A percentile compares a stretch with the other conserved stretches of the same genome.
phyloP scores from a whole-genome alignment of 1,140 invertebrate genomes.

The Bicyclus anynana region DNA sequence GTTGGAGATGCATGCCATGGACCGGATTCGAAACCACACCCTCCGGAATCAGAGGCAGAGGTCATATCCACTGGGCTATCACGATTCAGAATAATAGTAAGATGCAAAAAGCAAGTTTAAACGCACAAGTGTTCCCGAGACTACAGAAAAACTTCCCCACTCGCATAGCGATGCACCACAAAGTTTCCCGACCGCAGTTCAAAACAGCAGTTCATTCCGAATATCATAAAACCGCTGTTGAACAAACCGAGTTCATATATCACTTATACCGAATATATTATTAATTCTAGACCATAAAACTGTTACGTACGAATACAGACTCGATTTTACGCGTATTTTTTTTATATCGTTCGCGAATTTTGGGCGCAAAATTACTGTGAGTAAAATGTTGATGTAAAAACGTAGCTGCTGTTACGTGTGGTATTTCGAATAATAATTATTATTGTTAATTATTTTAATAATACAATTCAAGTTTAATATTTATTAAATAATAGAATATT shows the following conservation, averaged over 20 bases:
- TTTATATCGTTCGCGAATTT: not conserved
- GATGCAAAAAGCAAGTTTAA: too few relatives aligned
- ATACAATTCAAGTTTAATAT: too few relatives aligned
- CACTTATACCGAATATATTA: slow-evolving; percentile 3
- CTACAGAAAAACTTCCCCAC: too few relatives aligned
- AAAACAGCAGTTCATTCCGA: too few relatives aligned
- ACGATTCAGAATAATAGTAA: too few relatives aligned
- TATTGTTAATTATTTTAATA: too few relatives aligned
- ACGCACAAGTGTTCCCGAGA: too few relatives aligned
- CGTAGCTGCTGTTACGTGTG: not conserved
- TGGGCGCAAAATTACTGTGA: not conserved
- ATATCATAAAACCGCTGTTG: slow-evolving; percentile 1
- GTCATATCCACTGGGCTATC: too few relatives aligned
- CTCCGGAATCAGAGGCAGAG: too few relatives aligned
- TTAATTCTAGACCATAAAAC: slow-evolving; percentile 6
- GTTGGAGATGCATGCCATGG: too few relatives aligned
- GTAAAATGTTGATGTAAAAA: not conserved
- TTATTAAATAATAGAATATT: too few relatives aligned
- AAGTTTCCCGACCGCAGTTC: not conserved
- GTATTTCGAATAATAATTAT: not conserved
- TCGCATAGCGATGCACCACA: not conserved
- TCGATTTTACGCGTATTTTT: slow-evolving; percentile 5
- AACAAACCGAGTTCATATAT: not conserved
- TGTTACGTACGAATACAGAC: slow-evolving; percentile 4
- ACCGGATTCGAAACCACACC: too few relatives aligned